Base-by-base conservation (phyloP, 2,888 invertebrate species). In the Pristionchus fissidentatus region DNA sequence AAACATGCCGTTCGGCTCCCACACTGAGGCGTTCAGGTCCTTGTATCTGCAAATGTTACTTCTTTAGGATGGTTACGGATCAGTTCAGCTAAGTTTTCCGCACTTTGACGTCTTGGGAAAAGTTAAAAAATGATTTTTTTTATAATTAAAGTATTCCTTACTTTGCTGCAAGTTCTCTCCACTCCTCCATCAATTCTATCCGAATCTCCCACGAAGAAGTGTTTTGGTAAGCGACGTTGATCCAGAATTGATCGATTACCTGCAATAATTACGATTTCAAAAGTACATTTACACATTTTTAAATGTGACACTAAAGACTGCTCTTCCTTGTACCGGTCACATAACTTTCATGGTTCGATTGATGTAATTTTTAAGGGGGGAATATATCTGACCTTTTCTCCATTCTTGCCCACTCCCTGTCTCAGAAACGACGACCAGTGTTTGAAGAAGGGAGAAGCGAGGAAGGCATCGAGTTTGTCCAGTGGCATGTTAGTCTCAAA, bases 1-100 rank as follows among this genome's bases (percentile, higher is more conserved):
- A 84, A 92, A 92, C 88, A 91, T 88, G 41, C 89, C 88, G 83
- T 89, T 89, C 35, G 89, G 89, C 84, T 89, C 89, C 91, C 91
- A 92, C 2, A 91, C 90, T 1, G 91, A 90, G 5, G 89, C 88
- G 83, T 92, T 92, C 79, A 92, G 85, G 83, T 89, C 89, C 26
- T 85, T 75, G 70, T 86, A 89, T 26, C 87, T 88, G 83, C 52
- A 85, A 84, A 43, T 22, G 19, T 13, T 2, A 38, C 1, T 3
- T 13, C 62, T 15, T 88, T n/a, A n/a, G n/a, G 88, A 32, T 87
- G 84, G 32, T 13, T 29, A 26, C 62, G n/a, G n/a, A n/a, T n/a
- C n/a, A n/a, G n/a, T n/a, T n/a, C n/a, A n/a, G n/a, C n/a, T n/a
- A n/a, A n/a, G n/a, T n/a, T n/a, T n/a, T n/a, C n/a, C n/a, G n/a